A percentile compares a stretch with the other conserved stretches of the same genome.
Conservation (phyloP, 2,113 vertebrate species). For the Saccopteryx bilineata region DNA sequence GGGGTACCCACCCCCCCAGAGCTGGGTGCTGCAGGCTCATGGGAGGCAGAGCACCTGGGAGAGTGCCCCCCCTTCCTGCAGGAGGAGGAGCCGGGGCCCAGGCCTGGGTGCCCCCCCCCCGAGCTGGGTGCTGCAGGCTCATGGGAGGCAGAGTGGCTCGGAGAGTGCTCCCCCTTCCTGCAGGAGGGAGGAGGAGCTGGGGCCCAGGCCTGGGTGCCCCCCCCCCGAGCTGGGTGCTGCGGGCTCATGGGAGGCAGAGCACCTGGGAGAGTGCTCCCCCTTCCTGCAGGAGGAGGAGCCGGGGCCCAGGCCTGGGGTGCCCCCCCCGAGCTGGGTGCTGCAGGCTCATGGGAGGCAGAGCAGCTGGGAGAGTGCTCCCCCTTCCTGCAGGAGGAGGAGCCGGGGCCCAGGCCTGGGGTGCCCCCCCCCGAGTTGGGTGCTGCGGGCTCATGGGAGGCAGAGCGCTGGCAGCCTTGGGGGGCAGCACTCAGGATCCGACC, state of each 20-base stretch:
- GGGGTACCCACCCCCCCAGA: accelerated
- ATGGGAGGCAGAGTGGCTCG: too few species aligned
- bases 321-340: too few species aligned
- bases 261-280: too few species aligned
- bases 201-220: accelerated
- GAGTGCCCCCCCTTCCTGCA: background rate
- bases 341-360: too few species aligned
- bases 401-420: accelerated
- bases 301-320: accelerated
- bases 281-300: too few species aligned
- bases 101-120: accelerated
- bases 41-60: background rate
- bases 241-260: background rate
- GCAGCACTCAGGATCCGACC: background rate
- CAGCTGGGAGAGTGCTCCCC: too few species aligned
- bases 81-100: too few species aligned
- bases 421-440: too few species aligned
- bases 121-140: too few species aligned
- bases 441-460: background rate
- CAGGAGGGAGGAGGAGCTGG: too few species aligned
- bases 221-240: background rate
- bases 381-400: too few species aligned
- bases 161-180: too few species aligned
- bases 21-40: background rate
- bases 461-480: background rate